These are phyloP conservation scores for Kobus ellipsiprymnus DNA, from an alignment of 2,113 vertebrate species.

Conservation along the genomic window DNA sequence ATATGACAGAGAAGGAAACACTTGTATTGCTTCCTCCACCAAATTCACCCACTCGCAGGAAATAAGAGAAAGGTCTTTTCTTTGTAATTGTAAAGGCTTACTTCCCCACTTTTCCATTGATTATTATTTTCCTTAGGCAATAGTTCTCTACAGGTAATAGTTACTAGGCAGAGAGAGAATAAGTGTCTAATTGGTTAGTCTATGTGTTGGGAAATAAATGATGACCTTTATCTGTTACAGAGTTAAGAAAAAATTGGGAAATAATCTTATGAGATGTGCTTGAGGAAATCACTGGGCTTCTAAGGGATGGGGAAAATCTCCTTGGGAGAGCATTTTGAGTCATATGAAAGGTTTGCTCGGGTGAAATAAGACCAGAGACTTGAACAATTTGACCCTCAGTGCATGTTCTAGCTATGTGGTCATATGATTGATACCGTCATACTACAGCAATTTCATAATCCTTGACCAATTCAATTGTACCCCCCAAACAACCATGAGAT, in stretches of 20 bases:
- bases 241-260: neutral
- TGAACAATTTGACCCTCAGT: neutral
- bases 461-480: neutral
- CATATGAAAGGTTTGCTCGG: neutral
- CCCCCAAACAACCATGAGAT: neutral
- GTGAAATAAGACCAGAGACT: neutral
- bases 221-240: neutral
- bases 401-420: neutral
- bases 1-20: constrained; percentile 26
- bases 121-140: neutral
- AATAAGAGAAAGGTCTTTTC: constrained; percentile 70
- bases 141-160: neutral
- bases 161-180: neutral
- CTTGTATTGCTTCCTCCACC: constrained; percentile 44
- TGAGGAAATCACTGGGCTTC: neutral
- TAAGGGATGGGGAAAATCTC: neutral
- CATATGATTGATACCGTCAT: neutral
- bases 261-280: neutral
- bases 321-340: neutral
- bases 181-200: neutral
- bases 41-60: constrained; percentile 50
- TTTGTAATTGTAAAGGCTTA: neutral
- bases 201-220: neutral
- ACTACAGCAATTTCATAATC: neutral
- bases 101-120: neutral